Evolutionary conservation across 1,140 invertebrate genomes (phyloP), one percentile per base, ranked within the genome.

Genomic region (Chironomus striatipennis): DNA sequence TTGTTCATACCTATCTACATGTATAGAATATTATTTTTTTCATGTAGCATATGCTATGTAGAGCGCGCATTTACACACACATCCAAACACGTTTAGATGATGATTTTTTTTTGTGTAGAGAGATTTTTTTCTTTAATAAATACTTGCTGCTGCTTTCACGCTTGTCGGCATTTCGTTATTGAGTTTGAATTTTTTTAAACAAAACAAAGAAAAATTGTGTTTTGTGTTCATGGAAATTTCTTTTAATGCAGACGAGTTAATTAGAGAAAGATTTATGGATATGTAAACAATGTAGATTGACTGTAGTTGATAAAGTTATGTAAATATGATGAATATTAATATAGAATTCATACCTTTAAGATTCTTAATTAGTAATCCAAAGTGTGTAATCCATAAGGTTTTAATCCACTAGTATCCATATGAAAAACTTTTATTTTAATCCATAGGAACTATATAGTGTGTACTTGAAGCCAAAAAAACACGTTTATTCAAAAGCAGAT

Each of bases 11-110:
- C 9, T n/a, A 57, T 34, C 24, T 57, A 57, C 47, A 57, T 57
- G 47, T 12, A 34, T 34, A 34, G 24, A 34, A 34, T 47, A 15
- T 57, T 57, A n/a, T 57, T 57, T 57, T 57, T n/a, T 70, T 18
- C 18, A 70, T 70, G 17, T 70, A 21, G 65, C 65, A 70, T 70
- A 70, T 70, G 65, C 65, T 70, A 57, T 57, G 47, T 57, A 57
- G 47, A 57, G 47, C 47, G 47, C 47, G 47, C 47, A 5, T 57
- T n/a, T 15, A 57, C 47, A 57, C 47, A 57, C 12, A 57, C 47
- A 57, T 57, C 12, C 12, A 57, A n/a, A 57, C 5, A 15, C 15
- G 47, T 12, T n/a, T 57, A 15, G 12, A 12, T 12, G 12, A 12
- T 57, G 1, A 15, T 47, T 2, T 47, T 47, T 10, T 47, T 47